phyloP scores from a whole-genome alignment of 2,888 invertebrate species.

The Epinotia nisella region DNA sequence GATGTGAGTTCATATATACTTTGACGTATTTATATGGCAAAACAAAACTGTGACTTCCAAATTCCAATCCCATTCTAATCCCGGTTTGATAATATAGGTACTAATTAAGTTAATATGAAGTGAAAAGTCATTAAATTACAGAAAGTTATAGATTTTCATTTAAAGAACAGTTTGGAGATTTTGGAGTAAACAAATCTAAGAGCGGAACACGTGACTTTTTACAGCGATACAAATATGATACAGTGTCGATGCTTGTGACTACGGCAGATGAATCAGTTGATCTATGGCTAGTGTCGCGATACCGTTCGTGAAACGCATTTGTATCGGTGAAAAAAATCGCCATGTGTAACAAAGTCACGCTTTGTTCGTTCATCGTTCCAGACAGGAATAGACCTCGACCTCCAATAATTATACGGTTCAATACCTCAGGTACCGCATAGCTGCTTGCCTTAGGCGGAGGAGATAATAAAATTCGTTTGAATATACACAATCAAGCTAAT shows the following conservation, averaged over 20 bases:
- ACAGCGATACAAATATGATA: too few relatives aligned
- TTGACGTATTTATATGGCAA: too few relatives aligned
- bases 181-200: neutral
- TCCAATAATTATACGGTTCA: conserved; percentile 3
- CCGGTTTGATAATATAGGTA: too few relatives aligned
- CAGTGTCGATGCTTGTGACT: too few relatives aligned
- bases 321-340: too few relatives aligned
- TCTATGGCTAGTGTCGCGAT: too few relatives aligned
- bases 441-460: neutral
- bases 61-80: too few relatives aligned
- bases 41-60: too few relatives aligned
- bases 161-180: neutral
- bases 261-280: too few relatives aligned
- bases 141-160: neutral
- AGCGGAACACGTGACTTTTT: too few relatives aligned
- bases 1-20: too few relatives aligned
- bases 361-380: neutral
- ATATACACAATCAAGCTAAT: neutral
- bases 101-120: neutral
- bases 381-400: conserved; percentile 20
- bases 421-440: neutral
- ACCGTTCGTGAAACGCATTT: too few relatives aligned
- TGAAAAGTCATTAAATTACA: neutral
- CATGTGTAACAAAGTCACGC: neutral
- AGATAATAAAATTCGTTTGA: neutral